Conservation (phyloP, 2,113 vertebrate genomes). For the Climacteris rufus region DNA sequence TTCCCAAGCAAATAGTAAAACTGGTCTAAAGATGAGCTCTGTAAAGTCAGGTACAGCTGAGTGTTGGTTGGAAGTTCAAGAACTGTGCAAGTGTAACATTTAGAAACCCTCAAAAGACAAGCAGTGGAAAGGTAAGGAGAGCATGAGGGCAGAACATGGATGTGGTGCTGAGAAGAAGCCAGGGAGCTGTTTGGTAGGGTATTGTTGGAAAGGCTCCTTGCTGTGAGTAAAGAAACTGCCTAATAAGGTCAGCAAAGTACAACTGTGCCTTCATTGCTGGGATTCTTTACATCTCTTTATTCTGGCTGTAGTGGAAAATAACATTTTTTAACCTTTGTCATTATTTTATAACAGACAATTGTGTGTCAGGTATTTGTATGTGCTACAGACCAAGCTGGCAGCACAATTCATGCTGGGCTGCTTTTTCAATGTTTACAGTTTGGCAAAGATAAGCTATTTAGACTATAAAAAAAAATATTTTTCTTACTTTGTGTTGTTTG, state of each 20-base stretch:
- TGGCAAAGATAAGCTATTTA: background rate
- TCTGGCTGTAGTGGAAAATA: background rate
- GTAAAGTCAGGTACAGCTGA: background rate
- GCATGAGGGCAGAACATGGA: background rate
- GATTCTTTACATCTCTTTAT: background rate
- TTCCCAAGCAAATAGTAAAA: background rate
- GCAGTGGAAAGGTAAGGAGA: background rate
- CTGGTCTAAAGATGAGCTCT: background rate
- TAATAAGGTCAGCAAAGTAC: background rate
- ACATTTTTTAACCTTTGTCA: background rate
- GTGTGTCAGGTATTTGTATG: background rate
- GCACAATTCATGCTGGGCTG: background rate
- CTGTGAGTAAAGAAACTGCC: background rate
- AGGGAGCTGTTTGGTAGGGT: background rate
- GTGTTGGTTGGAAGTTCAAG: background rate
- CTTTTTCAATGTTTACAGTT: background rate
- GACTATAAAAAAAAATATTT: too few relatives aligned
- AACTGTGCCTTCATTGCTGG: background rate
- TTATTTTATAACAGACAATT: background rate
- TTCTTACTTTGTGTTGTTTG: background rate
- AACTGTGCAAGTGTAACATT: background rate
- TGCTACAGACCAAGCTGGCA: background rate
- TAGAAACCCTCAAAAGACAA: background rate
- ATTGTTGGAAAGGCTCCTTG: background rate
- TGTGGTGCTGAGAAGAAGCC: background rate